These are phyloP conservation scores for Leptinotarsa defecta DNA, from an alignment of 1,140 invertebrate species.

Conservation along the genomic window DNA sequence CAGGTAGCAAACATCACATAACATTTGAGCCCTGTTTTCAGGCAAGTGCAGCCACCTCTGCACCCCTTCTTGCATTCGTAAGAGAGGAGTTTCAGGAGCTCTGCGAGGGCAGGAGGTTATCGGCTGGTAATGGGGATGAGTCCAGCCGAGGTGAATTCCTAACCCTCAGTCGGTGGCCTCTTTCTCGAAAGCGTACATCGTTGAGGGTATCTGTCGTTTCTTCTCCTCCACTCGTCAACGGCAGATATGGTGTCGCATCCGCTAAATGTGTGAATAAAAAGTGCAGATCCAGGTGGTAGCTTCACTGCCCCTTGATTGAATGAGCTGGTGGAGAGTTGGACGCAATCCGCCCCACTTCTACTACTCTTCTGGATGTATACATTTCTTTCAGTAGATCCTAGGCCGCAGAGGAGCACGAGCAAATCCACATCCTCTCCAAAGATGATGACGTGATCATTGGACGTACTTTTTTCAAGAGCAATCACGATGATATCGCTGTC, in stretches of 20 bases:
- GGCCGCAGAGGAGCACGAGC: constrained; percentile 3
- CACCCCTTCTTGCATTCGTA: not conserved
- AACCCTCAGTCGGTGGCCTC: not conserved
- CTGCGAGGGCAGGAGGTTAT: not conserved
- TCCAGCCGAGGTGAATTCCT: not conserved
- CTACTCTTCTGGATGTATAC: not conserved
- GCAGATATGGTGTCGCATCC: no score
- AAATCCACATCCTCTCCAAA: not conserved
- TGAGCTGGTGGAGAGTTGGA: constrained; percentile 13
- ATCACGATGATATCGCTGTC: no score
- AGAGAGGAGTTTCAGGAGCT: not conserved
- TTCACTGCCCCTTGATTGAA: constrained; percentile 5
- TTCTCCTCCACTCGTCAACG: no score
- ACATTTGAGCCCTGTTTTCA: not conserved
- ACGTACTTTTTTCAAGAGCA: no score
- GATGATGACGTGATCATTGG: not conserved
- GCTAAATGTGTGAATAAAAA: not conserved
- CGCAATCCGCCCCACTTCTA: not conserved
- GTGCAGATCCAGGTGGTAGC: constrained; percentile 7
- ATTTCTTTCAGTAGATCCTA: not conserved
- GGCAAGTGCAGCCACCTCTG: not conserved
- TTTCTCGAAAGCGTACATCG: not conserved
- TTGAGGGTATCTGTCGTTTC: no score
- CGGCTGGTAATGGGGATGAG: not conserved
- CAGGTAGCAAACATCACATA: not conserved